A percentile compares a stretch with the other conserved stretches of the same genome.
phyloP scores from a whole-genome alignment of 1,140 invertebrate genomes.

The Liolophura sinensis region DNA sequence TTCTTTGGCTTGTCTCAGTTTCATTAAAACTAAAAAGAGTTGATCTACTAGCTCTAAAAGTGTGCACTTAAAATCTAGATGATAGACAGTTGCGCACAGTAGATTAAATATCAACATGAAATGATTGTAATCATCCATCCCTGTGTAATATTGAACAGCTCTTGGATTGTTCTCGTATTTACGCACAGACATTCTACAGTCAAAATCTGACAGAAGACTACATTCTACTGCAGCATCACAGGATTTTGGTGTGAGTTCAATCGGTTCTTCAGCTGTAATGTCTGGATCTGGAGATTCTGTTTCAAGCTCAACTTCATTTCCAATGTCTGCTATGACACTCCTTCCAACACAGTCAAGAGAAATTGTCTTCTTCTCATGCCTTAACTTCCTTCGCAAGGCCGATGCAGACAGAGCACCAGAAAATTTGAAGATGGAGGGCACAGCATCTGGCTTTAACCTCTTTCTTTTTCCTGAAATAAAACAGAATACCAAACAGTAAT shows the following conservation, averaged over 20 bases:
- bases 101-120: slow-evolving; percentile 20
- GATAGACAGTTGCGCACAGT: slow-evolving; percentile 14
- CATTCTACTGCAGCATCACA: slow-evolving; percentile 6
- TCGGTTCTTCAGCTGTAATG: background rate
- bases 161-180: slow-evolving; percentile 1
- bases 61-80: slow-evolving; percentile 14
- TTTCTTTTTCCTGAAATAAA: too few species aligned
- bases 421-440: too few species aligned
- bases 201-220: background rate
- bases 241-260: background rate
- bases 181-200: background rate
- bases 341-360: background rate
- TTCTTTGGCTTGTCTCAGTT: slow-evolving; percentile 17
- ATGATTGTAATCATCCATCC: slow-evolving; percentile 18
- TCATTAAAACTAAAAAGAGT: slow-evolving; percentile 20
- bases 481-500: too few species aligned
- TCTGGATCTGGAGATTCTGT: too few species aligned
- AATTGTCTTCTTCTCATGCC: too few species aligned
- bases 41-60: slow-evolving; percentile 13
- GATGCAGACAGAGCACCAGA: too few species aligned
- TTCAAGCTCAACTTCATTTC: too few species aligned
- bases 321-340: too few species aligned
- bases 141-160: slow-evolving; percentile 18
- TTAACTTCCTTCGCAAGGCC: too few species aligned
- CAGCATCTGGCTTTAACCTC: too few species aligned